These are phyloP conservation scores for Enteromius anoplus DNA, from an alignment of 2,797 vertebrate genomes.

Conservation along the genomic window DNA sequence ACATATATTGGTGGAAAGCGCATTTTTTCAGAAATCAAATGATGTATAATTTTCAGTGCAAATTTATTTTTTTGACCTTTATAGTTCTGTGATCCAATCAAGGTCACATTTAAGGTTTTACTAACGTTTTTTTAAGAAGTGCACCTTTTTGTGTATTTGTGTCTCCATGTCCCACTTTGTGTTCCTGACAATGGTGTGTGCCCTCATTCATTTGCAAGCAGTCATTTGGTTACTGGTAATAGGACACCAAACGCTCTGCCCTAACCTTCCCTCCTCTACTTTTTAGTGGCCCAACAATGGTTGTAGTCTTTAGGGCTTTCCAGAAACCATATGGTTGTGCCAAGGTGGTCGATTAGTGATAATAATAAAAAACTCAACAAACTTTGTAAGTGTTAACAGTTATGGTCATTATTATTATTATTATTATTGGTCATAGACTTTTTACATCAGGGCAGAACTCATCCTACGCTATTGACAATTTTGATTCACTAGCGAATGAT, in stretches of 20 bases:
- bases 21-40: not conserved
- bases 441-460: not conserved
- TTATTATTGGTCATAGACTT: not conserved
- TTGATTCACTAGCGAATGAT: not conserved
- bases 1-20: too few species aligned
- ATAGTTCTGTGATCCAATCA: too few species aligned
- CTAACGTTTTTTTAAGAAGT: not conserved
- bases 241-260: conserved; percentile 65
- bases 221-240: conserved; percentile 72
- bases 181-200: conserved; percentile 28
- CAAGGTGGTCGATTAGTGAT: not conserved
- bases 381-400: not conserved
- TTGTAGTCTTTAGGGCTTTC: conserved; percentile 36
- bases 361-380: not conserved
- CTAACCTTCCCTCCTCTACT: conserved; percentile 49
- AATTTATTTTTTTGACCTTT: not conserved
- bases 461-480: not conserved
- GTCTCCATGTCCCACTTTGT: not conserved
- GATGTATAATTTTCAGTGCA: not conserved
- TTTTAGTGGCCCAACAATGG: conserved; percentile 46
- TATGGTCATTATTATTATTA: too few species aligned
- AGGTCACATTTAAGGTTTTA: not conserved
- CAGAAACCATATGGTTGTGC: not conserved
- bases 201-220: conserved; percentile 43
- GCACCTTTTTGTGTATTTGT: not conserved